phyloP scores from a whole-genome alignment of 2,113 vertebrate genomes.

The Microcebus jonahi region DNA sequence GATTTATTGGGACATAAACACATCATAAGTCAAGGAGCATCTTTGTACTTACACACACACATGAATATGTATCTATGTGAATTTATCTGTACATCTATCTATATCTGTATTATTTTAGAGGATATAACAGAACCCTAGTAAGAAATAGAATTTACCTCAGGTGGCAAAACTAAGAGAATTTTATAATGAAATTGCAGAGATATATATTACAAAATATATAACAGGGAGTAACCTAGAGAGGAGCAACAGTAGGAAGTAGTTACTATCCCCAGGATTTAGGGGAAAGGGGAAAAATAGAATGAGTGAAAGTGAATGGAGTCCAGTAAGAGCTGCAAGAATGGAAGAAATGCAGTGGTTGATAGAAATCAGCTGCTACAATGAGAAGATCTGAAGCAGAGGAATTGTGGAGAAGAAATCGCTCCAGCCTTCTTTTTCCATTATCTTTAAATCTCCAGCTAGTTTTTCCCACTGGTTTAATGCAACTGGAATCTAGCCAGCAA shows the following conservation, averaged over 20 bases:
- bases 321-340: neutral
- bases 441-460: neutral
- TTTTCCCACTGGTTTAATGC: neutral
- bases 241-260: neutral
- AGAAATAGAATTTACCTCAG: neutral
- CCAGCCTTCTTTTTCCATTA: neutral
- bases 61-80: neutral
- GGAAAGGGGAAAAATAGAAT: neutral
- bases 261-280: neutral
- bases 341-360: neutral
- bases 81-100: neutral
- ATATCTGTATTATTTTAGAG: neutral
- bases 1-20: neutral
- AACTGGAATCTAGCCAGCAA: neutral
- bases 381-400: neutral
- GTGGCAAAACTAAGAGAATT: neutral
- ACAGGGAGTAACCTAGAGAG: neutral
- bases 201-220: neutral
- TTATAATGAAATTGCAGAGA: neutral
- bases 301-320: neutral
- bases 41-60: neutral
- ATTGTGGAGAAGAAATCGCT: neutral
- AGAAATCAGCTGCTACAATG: neutral
- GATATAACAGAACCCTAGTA: neutral
- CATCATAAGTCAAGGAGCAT: neutral